These are phyloP conservation scores for Lobophora halterata DNA, from an alignment of 2,888 invertebrate genomes.

Conservation along the genomic window DNA sequence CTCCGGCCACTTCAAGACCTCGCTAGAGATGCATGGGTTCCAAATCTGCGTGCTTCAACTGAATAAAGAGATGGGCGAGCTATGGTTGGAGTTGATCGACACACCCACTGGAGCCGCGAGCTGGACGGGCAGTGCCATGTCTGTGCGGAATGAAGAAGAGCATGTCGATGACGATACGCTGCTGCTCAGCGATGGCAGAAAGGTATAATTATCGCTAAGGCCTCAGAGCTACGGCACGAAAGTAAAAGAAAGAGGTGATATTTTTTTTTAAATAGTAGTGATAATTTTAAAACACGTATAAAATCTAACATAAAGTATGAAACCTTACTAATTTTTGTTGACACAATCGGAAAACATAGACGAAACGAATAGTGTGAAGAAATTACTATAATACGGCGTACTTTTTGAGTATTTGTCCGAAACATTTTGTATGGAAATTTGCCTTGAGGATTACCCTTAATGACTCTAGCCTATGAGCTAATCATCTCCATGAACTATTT, in stretches of 20 bases:
- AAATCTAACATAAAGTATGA: too few relatives aligned
- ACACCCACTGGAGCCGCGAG: conserved; percentile 78
- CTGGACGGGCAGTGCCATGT: conserved; percentile 77
- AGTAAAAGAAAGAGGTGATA: too few relatives aligned
- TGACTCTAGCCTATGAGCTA: too few relatives aligned
- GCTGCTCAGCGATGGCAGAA: conserved; percentile 43
- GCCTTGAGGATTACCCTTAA: too few relatives aligned
- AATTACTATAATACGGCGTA: too few relatives aligned
- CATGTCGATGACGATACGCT: conserved; percentile 54
- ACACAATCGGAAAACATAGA: too few relatives aligned
- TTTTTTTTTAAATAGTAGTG: neutral
- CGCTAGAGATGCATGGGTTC: conserved; percentile 89
- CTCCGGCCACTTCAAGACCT: conserved; percentile 84
- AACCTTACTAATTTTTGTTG: too few relatives aligned
- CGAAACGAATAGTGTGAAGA: too few relatives aligned
- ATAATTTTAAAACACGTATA: neutral
- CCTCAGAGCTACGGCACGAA: too few relatives aligned
- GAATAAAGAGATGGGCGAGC: conserved; percentile 55
- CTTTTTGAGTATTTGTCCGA: too few relatives aligned
- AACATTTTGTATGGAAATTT: too few relatives aligned
- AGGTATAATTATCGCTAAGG: conserved; percentile 42
- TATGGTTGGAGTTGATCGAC: conserved; percentile 81
- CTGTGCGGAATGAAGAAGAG: conserved; percentile 47
- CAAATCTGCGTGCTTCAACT: conserved; percentile 86
- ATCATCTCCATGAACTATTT: too few relatives aligned